Base-by-base conservation (phyloP, 2,888 invertebrate species). In the Pristionchus mayeri region DNA sequence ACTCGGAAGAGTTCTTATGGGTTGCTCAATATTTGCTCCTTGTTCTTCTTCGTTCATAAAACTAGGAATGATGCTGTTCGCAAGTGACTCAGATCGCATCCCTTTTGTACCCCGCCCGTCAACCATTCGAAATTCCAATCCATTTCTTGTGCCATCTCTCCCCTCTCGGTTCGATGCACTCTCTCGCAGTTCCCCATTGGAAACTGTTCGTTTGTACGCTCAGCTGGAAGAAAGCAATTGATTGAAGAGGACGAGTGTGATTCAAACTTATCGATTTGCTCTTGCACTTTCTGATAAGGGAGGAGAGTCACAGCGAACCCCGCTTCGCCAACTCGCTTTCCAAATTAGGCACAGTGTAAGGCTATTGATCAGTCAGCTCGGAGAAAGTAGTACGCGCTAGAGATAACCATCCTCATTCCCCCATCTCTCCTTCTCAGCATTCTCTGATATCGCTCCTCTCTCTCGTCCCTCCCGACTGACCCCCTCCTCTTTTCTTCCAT, bases 321-420 rank as follows among this genome's bases (percentile, higher is more conserved):
- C 37, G 2, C 24, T n/a, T 16, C n/a, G 1, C 24, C 71, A 24
- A 16, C 9, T 13, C 71, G n/a, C 4, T 21, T 37, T 24, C 71
- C 37, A 71, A 71, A 71, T 71, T 71, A 44, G 44, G 71, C 71
- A 24, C 71, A 44, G n/a, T 27, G 60, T 27, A 37, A 63, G 63
- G 40, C 40, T 44, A 71, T 71, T 71, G 71, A 71, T 71, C 71
- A 71, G 71, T 71, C 37, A 40, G 37, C 71, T 71, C 71, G 1
- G 71, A 71, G 71, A 71, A 71, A 71, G 71, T 71, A 71, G 71
- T 71, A 71, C 71, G 40, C 71, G 71, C 71, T 37, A 44, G 71
- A 71, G 71, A 71, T 71, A 71, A 71, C 71, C 71, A 71, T 71
- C 71, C 71, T 44, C 60, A 27, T 80, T 48, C 50, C 37, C 30